Evolutionary conservation across 2,113 vertebrate genomes (phyloP).

Genomic region (Centropus bengalensis): DNA sequence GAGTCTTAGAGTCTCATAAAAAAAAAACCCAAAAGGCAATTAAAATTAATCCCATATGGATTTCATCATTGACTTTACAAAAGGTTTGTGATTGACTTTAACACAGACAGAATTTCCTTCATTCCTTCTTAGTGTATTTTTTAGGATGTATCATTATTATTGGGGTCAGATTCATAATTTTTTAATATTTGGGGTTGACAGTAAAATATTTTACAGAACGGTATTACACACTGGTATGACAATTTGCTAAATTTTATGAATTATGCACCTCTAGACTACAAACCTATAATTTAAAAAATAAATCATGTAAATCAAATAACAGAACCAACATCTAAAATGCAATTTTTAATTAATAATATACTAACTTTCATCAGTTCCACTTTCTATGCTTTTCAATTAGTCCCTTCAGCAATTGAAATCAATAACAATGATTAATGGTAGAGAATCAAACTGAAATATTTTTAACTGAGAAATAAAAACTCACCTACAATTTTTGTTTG

Average conservation of each 20-base stretch:
- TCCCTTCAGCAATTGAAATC: not conserved
- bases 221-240: not conserved
- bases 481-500: not conserved
- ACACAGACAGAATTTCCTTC: not conserved
- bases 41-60: conserved; percentile 5
- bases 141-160: not conserved
- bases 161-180: not conserved
- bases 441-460: not conserved
- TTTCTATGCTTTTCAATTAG: not conserved
- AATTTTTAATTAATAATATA: not conserved
- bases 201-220: not conserved
- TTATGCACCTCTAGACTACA: not conserved
- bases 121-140: not conserved
- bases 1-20: conserved; percentile 49
- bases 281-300: not conserved
- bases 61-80: not conserved
- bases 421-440: not conserved
- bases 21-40: conserved; percentile 23
- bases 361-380: not conserved
- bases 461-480: not conserved
- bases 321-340: not conserved
- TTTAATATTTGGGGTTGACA: not conserved
- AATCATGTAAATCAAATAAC: not conserved
- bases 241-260: not conserved
- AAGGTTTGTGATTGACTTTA: conserved; percentile 23